Conservation (phyloP, 2,888 invertebrate genomes). For the Conus canariensis region DNA sequence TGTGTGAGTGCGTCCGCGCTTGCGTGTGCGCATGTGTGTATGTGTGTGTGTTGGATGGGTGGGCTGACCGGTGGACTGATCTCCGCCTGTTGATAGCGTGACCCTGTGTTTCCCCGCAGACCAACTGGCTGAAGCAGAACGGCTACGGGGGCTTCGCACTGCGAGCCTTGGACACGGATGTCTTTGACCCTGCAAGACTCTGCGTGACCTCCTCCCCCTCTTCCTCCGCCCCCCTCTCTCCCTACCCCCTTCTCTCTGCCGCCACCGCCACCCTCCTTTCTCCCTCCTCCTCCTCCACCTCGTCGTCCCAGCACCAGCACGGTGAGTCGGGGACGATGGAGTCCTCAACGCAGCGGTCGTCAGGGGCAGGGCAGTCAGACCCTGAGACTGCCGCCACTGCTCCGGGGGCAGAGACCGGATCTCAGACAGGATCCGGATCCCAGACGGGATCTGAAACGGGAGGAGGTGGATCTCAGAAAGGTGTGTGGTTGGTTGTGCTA, state of each 20-base stretch:
- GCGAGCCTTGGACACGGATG: constrained; percentile 23
- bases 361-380: background rate
- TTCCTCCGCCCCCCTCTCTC: background rate
- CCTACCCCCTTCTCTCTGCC: constrained; percentile 26
- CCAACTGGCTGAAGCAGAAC: constrained; percentile 18
- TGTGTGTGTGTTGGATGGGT: too few species aligned
- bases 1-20: too few species aligned
- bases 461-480: too few species aligned
- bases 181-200: background rate
- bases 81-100: too few species aligned
- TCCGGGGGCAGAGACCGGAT: too few species aligned
- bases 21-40: background rate
- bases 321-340: background rate
- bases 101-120: too few species aligned
- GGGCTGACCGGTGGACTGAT: too few species aligned
- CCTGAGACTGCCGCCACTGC: background rate
- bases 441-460: background rate
- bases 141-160: constrained; percentile 20
- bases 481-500: too few species aligned
- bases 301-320: background rate
- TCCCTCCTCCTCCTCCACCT: background rate
- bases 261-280: background rate
- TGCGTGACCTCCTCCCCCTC: background rate
- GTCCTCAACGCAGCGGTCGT: background rate
- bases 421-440: background rate